Conservation (phyloP, 1,140 invertebrate genomes). For the Diachasmimorpha longicaudata region DNA sequence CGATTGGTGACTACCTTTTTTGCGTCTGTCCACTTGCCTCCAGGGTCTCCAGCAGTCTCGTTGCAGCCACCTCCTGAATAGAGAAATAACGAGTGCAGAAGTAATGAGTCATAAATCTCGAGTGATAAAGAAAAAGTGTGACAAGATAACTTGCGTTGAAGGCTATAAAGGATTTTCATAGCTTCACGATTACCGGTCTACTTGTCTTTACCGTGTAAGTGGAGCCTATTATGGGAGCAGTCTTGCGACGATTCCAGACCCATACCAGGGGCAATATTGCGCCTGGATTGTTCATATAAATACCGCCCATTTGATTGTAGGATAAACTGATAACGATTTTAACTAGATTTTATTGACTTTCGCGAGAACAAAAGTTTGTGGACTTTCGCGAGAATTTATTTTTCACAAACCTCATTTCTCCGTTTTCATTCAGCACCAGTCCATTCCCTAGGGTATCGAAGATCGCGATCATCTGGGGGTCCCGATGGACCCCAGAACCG, state of each 20-base stretch:
- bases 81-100: neutral
- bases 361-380: no score
- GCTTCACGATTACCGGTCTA: no score
- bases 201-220: constrained; percentile 27
- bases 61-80: neutral
- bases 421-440: constrained; percentile 36
- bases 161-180: no score
- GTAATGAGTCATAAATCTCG: no score
- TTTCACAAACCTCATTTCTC: constrained; percentile 29
- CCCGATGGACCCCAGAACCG: constrained; percentile 23
- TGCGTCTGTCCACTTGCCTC: neutral
- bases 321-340: constrained; percentile 37
- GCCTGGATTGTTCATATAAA: constrained; percentile 39
- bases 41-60: neutral
- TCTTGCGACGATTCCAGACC: constrained; percentile 32
- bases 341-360: neutral
- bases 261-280: constrained; percentile 30
- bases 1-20: neutral
- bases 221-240: constrained; percentile 23
- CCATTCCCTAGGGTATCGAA: constrained; percentile 42
- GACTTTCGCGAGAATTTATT: neutral
- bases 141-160: no score
- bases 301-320: constrained; percentile 47
- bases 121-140: no score
- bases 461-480: constrained; percentile 37